Evolutionary conservation across 2,797 vertebrate species (phyloP).

Genomic region (Premnoplex brunnescens): DNA sequence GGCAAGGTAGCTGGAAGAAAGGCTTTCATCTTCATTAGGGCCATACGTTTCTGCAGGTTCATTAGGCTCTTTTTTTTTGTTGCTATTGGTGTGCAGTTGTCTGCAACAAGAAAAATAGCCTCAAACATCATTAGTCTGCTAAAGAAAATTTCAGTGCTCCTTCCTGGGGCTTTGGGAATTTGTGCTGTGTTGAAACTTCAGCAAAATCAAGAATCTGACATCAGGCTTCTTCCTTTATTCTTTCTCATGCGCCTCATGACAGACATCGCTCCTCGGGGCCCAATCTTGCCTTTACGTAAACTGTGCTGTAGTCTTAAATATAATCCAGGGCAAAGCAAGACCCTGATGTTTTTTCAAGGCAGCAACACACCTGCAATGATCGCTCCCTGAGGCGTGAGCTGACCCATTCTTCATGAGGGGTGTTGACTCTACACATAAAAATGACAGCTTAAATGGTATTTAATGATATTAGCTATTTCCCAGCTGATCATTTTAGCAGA

Average conservation of each 20-base stretch:
- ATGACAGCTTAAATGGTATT: slow-evolving; percentile 55
- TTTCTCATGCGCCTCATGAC: background rate
- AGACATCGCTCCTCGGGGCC: slow-evolving; percentile 18
- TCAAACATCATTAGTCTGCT: slow-evolving; percentile 67
- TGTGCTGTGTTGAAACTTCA: slow-evolving; percentile 46
- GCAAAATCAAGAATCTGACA: slow-evolving; percentile 52
- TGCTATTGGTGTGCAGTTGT: slow-evolving; percentile 55
- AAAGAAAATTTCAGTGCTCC: slow-evolving; percentile 49
- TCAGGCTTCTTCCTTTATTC: slow-evolving; percentile 25
- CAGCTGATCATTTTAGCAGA: slow-evolving; percentile 51
- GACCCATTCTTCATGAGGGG: slow-evolving; percentile 30
- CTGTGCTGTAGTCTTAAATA: slow-evolving; percentile 13
- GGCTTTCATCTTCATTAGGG: slow-evolving; percentile 72
- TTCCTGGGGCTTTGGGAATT: slow-evolving; percentile 46
- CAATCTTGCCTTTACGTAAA: slow-evolving; percentile 42
- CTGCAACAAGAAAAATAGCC: slow-evolving; percentile 68
- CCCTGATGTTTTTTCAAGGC: slow-evolving; percentile 47
- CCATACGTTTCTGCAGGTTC: slow-evolving; percentile 67
- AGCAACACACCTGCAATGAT: slow-evolving; percentile 33
- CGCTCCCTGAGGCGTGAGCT: background rate
- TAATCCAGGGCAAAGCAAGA: slow-evolving; percentile 30
- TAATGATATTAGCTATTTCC: slow-evolving; percentile 56
- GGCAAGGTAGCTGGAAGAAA: slow-evolving; percentile 50
- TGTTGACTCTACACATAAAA: slow-evolving; percentile 51
- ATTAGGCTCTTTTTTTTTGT: slow-evolving; percentile 48